These are phyloP conservation scores for Spinus pinus DNA, from an alignment of 2,797 vertebrate species.

Conservation along the genomic window DNA sequence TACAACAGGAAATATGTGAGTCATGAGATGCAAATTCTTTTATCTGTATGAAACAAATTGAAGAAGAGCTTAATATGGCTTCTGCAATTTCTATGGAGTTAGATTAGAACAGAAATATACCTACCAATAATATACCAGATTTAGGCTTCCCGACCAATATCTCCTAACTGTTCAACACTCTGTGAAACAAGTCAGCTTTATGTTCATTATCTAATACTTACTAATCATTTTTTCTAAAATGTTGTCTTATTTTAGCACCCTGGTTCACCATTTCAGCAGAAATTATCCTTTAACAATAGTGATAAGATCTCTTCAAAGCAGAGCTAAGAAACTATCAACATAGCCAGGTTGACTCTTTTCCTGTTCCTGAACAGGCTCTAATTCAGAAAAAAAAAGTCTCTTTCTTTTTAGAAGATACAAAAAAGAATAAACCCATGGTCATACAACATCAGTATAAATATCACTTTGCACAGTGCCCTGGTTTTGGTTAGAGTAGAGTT, in stretches of 20 bases:
- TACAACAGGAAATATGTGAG: conserved; percentile 65
- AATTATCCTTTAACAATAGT: background rate
- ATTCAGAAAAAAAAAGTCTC: background rate
- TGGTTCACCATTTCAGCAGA: background rate
- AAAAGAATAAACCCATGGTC: background rate
- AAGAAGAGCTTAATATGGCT: conserved; percentile 61
- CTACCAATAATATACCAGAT: conserved; percentile 53
- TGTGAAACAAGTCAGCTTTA: background rate
- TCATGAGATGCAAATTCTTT: conserved; percentile 68
- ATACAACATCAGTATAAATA: background rate
- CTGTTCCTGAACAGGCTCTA: background rate
- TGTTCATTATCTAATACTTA: background rate
- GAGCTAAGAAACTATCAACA: background rate
- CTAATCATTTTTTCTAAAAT: conserved; percentile 8
- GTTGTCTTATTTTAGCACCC: background rate
- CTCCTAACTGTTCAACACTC: background rate
- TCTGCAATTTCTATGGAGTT: conserved; percentile 58
- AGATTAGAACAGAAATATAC: conserved; percentile 68
- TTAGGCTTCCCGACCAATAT: conserved; percentile 12
- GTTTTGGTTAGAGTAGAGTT: background rate
- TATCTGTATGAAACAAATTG: conserved; percentile 53
- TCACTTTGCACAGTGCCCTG: background rate
- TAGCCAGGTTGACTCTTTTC: background rate
- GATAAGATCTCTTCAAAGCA: background rate
- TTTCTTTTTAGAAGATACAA: background rate